Evolutionary conservation across 2,888 invertebrate genomes (phyloP).

Genomic region (Neoaliturus tenellus): DNA sequence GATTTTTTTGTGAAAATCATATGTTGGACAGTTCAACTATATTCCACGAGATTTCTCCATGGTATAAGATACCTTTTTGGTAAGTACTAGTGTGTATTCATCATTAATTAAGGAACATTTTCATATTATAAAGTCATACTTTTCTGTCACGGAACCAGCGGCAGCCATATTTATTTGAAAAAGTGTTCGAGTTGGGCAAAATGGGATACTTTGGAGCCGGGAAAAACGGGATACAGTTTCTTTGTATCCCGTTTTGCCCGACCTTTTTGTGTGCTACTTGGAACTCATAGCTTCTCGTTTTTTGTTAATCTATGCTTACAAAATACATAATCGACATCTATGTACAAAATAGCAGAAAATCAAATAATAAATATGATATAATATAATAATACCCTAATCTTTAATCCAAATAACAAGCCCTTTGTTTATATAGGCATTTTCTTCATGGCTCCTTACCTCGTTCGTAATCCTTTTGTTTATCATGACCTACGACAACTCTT

Average conservation of each 20-base stretch:
- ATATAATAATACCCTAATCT: neutral
- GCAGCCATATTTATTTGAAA: slow-evolving; percentile 42
- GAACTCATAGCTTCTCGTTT: too few relatives aligned
- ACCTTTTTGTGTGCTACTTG: too few relatives aligned
- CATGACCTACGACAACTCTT: slow-evolving; percentile 4
- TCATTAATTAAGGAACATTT: slow-evolving; percentile 11
- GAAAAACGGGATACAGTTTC: slow-evolving; percentile 31
- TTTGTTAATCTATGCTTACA: too few relatives aligned
- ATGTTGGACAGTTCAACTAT: neutral
- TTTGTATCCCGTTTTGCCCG: slow-evolving; percentile 38
- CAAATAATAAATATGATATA: too few relatives aligned
- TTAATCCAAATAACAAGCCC: neutral
- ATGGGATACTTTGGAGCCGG: slow-evolving; percentile 35
- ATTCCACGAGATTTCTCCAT: neutral
- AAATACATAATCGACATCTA: too few relatives aligned
- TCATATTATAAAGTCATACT: slow-evolving; percentile 24
- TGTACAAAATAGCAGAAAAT: too few relatives aligned
- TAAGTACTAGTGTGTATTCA: slow-evolving; percentile 8
- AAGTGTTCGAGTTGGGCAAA: neutral
- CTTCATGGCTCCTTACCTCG: neutral
- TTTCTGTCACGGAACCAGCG: slow-evolving; percentile 21
- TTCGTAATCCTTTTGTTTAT: slow-evolving; percentile 13
- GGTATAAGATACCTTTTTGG: neutral
- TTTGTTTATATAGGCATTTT: too few relatives aligned
- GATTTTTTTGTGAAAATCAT: slow-evolving; percentile 10